Evolutionary conservation across 1,140 invertebrate genomes (phyloP).

Genomic region (Apis cerana): DNA sequence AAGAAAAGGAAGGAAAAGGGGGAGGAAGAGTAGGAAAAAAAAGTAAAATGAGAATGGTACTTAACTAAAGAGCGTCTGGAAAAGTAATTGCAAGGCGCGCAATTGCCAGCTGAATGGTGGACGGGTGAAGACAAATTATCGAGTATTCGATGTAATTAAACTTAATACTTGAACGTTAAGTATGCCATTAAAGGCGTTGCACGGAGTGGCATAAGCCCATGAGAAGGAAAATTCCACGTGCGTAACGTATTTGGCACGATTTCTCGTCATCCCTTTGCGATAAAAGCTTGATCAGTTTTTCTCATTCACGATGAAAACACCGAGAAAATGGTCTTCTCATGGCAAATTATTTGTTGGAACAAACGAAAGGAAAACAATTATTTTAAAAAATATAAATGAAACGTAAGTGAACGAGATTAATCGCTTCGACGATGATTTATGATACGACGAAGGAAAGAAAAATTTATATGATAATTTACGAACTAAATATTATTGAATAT

Average conservation of each 20-base stretch:
- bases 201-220: not conserved
- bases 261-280: not conserved
- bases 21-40: not conserved
- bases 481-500: too few species aligned
- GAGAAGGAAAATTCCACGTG: not conserved
- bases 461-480: too few species aligned
- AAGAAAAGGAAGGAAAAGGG: too few species aligned
- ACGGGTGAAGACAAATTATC: conserved; percentile 23
- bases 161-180: conserved; percentile 25
- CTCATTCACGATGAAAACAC: too few species aligned
- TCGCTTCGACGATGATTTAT: too few species aligned
- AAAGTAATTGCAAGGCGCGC: conserved; percentile 15
- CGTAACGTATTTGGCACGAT: not conserved
- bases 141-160: conserved; percentile 31
- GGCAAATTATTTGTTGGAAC: too few species aligned
- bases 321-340: too few species aligned
- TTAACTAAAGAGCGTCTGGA: conserved; percentile 8
- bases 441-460: too few species aligned
- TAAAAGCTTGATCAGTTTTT: conserved; percentile 2
- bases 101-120: not conserved
- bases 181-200: conserved; percentile 24
- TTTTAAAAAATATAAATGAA: too few species aligned
- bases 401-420: too few species aligned
- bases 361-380: too few species aligned
- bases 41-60: not conserved